Percentiles rank a stretch among this genome's conserved stretches.
phyloP scores from a whole-genome alignment of 2,797 vertebrate species.

The Cephalopachus bancanus region DNA sequence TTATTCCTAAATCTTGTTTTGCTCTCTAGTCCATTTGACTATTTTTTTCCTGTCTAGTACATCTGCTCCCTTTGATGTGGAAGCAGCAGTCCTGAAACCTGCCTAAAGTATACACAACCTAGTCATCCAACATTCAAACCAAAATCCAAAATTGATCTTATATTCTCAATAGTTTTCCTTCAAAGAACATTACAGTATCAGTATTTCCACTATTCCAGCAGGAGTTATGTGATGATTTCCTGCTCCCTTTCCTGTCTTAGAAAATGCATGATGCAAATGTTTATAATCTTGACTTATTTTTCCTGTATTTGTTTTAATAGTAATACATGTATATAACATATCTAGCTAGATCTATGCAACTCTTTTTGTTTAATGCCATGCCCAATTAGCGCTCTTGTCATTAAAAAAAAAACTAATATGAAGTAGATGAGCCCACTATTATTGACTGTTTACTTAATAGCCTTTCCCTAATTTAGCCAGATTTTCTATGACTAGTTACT shows the following conservation, averaged over 20 bases:
- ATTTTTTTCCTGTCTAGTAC: neutral
- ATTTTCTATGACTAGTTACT: neutral
- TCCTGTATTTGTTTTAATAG: neutral
- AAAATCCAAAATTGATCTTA: conserved; percentile 31
- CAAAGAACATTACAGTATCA: neutral
- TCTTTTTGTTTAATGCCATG: conserved; percentile 30
- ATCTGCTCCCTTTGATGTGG: neutral
- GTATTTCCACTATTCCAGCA: neutral
- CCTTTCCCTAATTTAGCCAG: neutral
- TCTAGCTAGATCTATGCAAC: neutral
- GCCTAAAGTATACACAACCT: neutral
- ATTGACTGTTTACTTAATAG: neutral
- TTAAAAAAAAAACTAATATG: neutral
- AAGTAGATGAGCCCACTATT: neutral
- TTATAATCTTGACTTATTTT: conserved; percentile 20
- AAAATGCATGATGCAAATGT: neutral
- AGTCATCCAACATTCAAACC: neutral
- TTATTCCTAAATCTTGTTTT: conserved; percentile 24
- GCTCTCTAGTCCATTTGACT: neutral
- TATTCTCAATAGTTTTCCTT: neutral
- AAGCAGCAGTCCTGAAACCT: conserved; percentile 27
- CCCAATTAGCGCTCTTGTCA: neutral
- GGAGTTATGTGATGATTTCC: neutral
- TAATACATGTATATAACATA: neutral
- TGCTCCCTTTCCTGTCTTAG: neutral